Conservation (phyloP, 2,797 vertebrate genomes). For the Periophthalmus magnuspinnatus region DNA sequence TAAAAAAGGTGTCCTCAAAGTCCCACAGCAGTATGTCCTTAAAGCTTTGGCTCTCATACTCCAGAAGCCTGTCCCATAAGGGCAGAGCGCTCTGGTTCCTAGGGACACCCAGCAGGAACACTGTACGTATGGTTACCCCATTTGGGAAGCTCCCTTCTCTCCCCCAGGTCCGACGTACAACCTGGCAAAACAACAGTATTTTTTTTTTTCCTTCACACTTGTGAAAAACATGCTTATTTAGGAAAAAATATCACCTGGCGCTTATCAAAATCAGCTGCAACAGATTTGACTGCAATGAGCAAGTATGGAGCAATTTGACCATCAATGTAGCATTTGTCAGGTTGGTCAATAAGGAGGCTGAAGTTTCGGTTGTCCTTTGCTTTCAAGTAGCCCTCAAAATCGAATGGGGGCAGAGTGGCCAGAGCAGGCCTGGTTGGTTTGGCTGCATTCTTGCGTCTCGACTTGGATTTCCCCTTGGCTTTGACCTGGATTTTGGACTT, state of each 20-base stretch:
- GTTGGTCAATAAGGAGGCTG: slow-evolving; percentile 89
- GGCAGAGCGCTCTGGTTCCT: slow-evolving; percentile 75
- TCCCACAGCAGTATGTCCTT: slow-evolving; percentile 93
- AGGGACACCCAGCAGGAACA: slow-evolving; percentile 91
- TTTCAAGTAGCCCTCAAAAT: slow-evolving; percentile 86
- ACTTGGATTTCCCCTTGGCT: slow-evolving; percentile 48
- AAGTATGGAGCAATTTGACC: slow-evolving; percentile 78
- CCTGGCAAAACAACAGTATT: slow-evolving; percentile 47
- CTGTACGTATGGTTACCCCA: slow-evolving; percentile 81
- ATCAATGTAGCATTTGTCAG: slow-evolving; percentile 81
- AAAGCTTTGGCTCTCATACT: slow-evolving; percentile 86
- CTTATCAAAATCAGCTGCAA: slow-evolving; percentile 90
- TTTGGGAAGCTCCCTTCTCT: slow-evolving; percentile 78
- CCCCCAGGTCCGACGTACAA: slow-evolving; percentile 94
- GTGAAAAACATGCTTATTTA: not conserved
- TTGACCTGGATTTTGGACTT: slow-evolving; percentile 50
- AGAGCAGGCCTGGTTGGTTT: slow-evolving; percentile 34
- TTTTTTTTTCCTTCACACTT: not conserved
- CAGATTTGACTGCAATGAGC: slow-evolving; percentile 92
- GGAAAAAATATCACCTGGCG: slow-evolving; percentile 76
- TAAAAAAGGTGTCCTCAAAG: slow-evolving; percentile 97
- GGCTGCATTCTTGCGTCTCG: slow-evolving; percentile 43
- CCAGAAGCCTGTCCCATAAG: slow-evolving; percentile 87
- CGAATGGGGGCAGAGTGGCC: slow-evolving; percentile 79
- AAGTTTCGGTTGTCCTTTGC: slow-evolving; percentile 92